phyloP scores from a whole-genome alignment of 2,113 vertebrate species.

The Scatophagus argus region DNA sequence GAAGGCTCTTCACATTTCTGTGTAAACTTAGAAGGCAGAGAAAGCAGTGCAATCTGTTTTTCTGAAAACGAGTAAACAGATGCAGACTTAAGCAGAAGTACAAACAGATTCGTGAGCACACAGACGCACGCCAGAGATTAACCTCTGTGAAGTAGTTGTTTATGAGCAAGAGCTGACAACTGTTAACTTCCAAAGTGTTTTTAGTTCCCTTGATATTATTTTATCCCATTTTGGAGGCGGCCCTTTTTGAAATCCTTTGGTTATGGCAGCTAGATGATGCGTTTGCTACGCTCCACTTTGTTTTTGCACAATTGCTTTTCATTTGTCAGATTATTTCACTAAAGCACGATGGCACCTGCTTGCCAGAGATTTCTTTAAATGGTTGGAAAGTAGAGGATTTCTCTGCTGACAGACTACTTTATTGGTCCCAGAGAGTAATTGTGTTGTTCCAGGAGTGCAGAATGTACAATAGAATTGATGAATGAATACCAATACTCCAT shows the following conservation, averaged over 20 bases:
- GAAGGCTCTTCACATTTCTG: slow-evolving; percentile 25
- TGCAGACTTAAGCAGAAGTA: slow-evolving; percentile 18
- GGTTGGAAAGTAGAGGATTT: slow-evolving; percentile 13
- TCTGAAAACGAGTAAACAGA: slow-evolving; percentile 47
- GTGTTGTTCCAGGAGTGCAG: background rate
- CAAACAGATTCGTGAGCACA: slow-evolving; percentile 29
- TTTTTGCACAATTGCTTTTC: background rate
- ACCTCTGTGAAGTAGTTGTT: slow-evolving; percentile 22
- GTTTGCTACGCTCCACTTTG: background rate
- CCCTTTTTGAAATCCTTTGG: background rate
- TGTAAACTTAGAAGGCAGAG: slow-evolving; percentile 17
- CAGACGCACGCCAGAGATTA: slow-evolving; percentile 26
- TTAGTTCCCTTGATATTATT: slow-evolving; percentile 12
- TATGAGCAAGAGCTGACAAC: slow-evolving; percentile 5
- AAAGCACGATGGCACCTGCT: background rate
- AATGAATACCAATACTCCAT: no score
- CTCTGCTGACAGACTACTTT: background rate
- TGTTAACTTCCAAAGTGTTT: background rate
- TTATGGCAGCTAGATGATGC: background rate
- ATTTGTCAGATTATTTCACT: slow-evolving; percentile 17
- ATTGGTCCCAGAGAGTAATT: background rate
- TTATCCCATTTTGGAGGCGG: background rate
- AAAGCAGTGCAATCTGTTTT: slow-evolving; percentile 18
- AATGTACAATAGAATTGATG: background rate
- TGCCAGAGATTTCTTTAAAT: background rate